Conservation (phyloP, 2,888 invertebrate genomes). For the Yponomeuta evonymella region DNA sequence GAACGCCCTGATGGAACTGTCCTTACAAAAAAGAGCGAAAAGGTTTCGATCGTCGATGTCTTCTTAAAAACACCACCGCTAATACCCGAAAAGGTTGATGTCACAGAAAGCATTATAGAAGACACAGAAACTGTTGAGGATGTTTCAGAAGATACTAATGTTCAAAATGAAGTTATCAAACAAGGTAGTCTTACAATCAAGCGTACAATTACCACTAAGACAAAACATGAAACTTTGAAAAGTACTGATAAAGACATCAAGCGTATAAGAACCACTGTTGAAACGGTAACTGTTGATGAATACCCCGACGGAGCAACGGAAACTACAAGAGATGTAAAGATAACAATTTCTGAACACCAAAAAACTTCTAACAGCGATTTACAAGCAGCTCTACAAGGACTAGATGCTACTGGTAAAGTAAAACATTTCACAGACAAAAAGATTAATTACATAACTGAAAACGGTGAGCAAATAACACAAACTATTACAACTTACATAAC, state of each 20-base stretch:
- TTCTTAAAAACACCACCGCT: constrained; percentile 34
- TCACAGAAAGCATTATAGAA: constrained; percentile 40
- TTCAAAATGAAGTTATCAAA: constrained; percentile 53
- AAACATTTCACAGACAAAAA: constrained; percentile 68
- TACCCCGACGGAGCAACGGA: constrained; percentile 74
- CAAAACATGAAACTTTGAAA: constrained; percentile 63
- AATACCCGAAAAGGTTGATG: constrained; percentile 32
- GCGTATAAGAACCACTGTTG: constrained; percentile 76
- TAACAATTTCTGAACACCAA: constrained; percentile 69
- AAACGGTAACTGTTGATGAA: constrained; percentile 65
- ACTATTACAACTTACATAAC: constrained; percentile 60
- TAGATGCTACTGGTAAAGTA: constrained; percentile 55
- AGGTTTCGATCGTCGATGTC: constrained; percentile 57
- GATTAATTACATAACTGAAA: constrained; percentile 61
- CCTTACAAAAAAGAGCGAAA: constrained; percentile 59
- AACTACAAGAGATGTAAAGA: constrained; percentile 71
- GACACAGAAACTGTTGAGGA: constrained; percentile 61
- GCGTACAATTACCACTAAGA: constrained; percentile 63
- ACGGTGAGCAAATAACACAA: constrained; percentile 62
- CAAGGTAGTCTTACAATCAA: constrained; percentile 52
- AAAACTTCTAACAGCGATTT: constrained; percentile 62
- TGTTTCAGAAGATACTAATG: constrained; percentile 54
- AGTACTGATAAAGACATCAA: constrained; percentile 71
- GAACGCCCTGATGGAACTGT: constrained; percentile 62
- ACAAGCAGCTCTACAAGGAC: constrained; percentile 66